A percentile compares a stretch with the other conserved stretches of the same genome.
phyloP scores from a whole-genome alignment of 2,113 vertebrate genomes.

The Phasianus colchicus region DNA sequence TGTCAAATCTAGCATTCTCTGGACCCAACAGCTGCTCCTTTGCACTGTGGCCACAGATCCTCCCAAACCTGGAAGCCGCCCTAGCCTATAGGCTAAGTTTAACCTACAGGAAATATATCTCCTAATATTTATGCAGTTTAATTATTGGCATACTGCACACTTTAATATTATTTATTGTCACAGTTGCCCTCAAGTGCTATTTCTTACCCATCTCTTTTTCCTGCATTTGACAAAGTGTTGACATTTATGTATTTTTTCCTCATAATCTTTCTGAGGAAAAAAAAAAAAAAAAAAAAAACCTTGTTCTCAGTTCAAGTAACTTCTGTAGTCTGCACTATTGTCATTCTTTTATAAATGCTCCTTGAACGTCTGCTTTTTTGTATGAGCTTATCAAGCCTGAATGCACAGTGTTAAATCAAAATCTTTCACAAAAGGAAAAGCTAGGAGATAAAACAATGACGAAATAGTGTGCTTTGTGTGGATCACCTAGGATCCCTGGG shows the following conservation, averaged over 20 bases:
- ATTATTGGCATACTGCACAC: background rate
- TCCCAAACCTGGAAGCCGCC: background rate
- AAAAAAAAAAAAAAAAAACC: background rate
- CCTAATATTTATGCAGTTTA: background rate
- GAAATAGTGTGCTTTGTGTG: slow-evolving; percentile 5
- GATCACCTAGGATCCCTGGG: background rate
- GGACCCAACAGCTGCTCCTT: background rate
- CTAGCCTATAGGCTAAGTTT: background rate
- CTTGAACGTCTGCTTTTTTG: background rate
- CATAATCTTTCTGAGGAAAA: background rate
- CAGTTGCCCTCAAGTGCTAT: background rate
- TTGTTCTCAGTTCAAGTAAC: background rate
- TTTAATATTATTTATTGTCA: background rate
- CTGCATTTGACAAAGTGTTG: background rate
- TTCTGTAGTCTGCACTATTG: background rate
- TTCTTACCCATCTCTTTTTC: background rate
- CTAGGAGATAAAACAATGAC: slow-evolving; percentile 11
- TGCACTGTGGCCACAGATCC: rapidly evolving
- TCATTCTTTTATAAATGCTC: background rate
- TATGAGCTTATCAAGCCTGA: background rate
- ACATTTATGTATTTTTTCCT: background rate
- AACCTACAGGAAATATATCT: background rate
- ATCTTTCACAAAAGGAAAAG: background rate
- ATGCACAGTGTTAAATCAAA: slow-evolving; percentile 16
- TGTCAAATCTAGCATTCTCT: background rate